Percentiles rank a stretch among this genome's conserved stretches.
phyloP scores from a whole-genome alignment of 2,113 vertebrate species.

The Uria aalge region DNA sequence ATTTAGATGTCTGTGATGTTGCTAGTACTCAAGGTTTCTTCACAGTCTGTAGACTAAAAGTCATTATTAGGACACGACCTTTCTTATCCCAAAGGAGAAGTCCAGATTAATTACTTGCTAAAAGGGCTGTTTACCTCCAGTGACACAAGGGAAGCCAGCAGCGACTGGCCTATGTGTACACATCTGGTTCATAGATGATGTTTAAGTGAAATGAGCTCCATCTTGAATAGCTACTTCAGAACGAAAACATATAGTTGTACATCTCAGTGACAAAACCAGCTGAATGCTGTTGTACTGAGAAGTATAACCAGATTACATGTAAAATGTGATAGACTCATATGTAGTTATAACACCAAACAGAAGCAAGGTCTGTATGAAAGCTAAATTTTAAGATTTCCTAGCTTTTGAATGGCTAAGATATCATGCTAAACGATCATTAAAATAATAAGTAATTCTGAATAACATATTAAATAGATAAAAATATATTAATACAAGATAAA shows the following conservation, averaged over 20 bases:
- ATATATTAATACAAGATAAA: background rate
- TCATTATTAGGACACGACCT: background rate
- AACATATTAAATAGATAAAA: background rate
- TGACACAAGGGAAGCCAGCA: background rate
- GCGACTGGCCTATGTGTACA: background rate
- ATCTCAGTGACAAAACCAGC: background rate
- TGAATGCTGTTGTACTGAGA: background rate
- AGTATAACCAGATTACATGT: background rate
- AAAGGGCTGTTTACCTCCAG: background rate
- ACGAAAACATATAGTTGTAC: background rate
- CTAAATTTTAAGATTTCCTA: background rate
- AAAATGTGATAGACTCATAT: background rate
- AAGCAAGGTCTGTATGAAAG: background rate
- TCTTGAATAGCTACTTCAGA: background rate
- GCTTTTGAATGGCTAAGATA: background rate
- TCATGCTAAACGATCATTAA: background rate
- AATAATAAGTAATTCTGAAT: background rate
- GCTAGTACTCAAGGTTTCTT: background rate
- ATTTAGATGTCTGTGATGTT: background rate
- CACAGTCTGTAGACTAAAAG: background rate
- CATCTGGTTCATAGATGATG: background rate
- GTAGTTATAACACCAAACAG: background rate
- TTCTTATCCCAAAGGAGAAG: background rate
- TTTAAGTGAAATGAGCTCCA: background rate
- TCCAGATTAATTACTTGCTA: background rate